Evolutionary conservation across 2,888 invertebrate species (phyloP), one percentile per base, ranked within the genome.

Genomic region (Cantharis rufa): DNA sequence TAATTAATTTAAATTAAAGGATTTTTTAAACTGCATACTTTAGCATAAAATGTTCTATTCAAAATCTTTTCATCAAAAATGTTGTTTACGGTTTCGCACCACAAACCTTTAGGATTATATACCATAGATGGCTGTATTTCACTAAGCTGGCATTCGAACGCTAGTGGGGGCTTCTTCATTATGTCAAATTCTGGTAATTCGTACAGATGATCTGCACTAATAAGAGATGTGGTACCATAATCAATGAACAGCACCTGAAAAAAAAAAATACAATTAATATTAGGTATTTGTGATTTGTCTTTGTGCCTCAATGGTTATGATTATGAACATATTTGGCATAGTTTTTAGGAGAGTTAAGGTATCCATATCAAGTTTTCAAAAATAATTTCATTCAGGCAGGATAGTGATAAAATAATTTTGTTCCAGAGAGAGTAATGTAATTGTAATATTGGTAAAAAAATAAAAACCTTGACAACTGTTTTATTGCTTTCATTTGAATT

Each of bases 221-320:
- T 87, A 63, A 88, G 87, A 0, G 88, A 90, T 15, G 86, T 88
- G 82, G 92, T 92, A 15, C 97, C 97, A 86, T 91, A 94, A 88
- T 98, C 97, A 71, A 97, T 91, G 85, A 93, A 96, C 71, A 92
- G 89, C 4, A 96, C 92, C 92, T 94, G 86, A 28, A 85, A 84
- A 7, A 84, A 7, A 18, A 15, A 66, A 69, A 63, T 21, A 71
- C 15, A 28, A 11, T 61, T 66, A 72, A 68, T 21, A 28, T 27
- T 24, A 74, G 11, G 21, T 11, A 76, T 15, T 79, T 15, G 69
- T 71, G 10, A 27, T 27, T 27, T 70, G n/a, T n/a, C n/a, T 89
- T 89, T 86, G 87, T 88, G 10, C 88, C 82, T 88, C 86, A 88
- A 27, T 88, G 88, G 78, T 83, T 83, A 71, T 83, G 90, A 84